Conservation (phyloP, 1,140 invertebrate genomes). For the Paraescarpia echinospica region DNA sequence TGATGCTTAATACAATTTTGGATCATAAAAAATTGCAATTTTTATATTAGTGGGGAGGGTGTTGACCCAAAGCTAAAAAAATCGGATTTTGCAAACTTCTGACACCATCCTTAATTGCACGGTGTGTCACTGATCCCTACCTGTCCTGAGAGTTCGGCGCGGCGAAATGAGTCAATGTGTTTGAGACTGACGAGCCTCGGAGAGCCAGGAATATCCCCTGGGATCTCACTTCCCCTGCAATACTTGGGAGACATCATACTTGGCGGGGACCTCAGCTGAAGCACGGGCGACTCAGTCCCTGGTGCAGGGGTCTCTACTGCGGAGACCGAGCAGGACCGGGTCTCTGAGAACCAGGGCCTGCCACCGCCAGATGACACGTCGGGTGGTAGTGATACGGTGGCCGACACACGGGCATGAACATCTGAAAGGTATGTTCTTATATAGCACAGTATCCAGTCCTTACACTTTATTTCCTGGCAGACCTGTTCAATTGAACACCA, state of each 20-base stretch:
- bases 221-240: not conserved
- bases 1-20: too few species aligned
- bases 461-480: too few species aligned
- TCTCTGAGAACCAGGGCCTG: not conserved
- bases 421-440: too few species aligned
- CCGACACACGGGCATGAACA: not conserved
- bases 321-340: not conserved
- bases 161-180: slow-evolving; percentile 14
- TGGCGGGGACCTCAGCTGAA: not conserved
- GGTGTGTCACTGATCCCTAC: not conserved
- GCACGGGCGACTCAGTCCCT: too few species aligned
- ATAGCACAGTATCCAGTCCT: too few species aligned
- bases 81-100: too few species aligned
- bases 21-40: too few species aligned
- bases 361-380: not conserved
- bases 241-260: not conserved
- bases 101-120: too few species aligned
- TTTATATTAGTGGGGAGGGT: too few species aligned
- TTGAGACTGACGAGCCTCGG: not conserved
- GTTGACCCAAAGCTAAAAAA: too few species aligned
- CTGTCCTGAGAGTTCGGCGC: slow-evolving; percentile 18
- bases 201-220: not conserved
- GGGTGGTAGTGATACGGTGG: not conserved
- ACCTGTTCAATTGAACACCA: too few species aligned
- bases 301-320: not conserved